Evolutionary conservation across 2,797 vertebrate species (phyloP), one percentile per base, ranked within the genome.

Genomic region (Sciurus vulgaris): DNA sequence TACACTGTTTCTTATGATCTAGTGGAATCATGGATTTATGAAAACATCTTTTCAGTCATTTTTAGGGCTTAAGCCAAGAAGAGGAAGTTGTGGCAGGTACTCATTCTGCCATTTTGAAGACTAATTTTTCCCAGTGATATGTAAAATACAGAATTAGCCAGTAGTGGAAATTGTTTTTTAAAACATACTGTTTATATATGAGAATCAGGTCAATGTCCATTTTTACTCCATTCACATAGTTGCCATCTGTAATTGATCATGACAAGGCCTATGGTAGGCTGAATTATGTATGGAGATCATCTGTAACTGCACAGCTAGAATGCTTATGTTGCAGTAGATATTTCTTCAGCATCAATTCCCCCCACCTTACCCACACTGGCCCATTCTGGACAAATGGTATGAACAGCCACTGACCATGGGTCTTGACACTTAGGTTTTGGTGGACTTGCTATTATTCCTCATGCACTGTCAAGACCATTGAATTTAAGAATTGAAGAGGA

Each of bases 131-230:
- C 61, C 65, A 44, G 28, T 54, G 33, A 86, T 41, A 65, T 51
- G 15, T 78, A 85, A 69, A 93, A 92, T 85, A n/a, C 2, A 77
- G 22, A 87, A 86, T 85, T 83, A 89, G 79, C 69, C 26, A 56
- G n/a, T 61, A 54, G 6, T 84, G 8, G 69, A 30, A 47, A 93
- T 33, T 47, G 20, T 24, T 24, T 67, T 96, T 81, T 26, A 28
- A 74, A 83, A 44, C 3, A 41, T 47, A 78, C 5, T 38, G 5
- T 89, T 86, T 15, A 22, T 73, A 47, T 83, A 47, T 83, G 63
- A 47, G 14, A 86, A 73, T 87, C 47, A 84, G 38, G 89, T 18
- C 6, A n/a, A 38, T 30, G n/a, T 38, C 18, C 2, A n/a, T 73
- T 38, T 28, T 56, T 28, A 54, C 6, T 81, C 72, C 67, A 72